These are phyloP conservation scores for Aproaerema taeniolella DNA, from an alignment of 2,888 invertebrate species.

Conservation along the genomic window DNA sequence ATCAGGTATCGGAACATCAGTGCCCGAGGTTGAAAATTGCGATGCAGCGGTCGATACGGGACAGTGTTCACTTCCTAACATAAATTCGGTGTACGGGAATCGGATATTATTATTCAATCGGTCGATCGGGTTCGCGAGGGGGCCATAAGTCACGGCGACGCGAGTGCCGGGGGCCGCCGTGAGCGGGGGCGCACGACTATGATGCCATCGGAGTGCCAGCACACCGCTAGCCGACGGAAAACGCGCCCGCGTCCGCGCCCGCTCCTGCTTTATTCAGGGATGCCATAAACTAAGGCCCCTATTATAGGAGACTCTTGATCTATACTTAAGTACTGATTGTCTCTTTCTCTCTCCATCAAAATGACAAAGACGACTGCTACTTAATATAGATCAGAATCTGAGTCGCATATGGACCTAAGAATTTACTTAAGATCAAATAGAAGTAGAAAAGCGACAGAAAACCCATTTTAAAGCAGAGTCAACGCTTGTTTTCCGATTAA, in stretches of 20 bases:
- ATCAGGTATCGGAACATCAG: constrained; percentile 55
- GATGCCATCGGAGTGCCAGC: constrained; percentile 62
- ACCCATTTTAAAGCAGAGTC: too few relatives aligned
- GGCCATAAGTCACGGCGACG: constrained; percentile 74
- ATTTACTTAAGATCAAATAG: too few relatives aligned
- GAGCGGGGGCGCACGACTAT: constrained; percentile 72
- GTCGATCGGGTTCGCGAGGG: constrained; percentile 71
- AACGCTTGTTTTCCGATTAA: too few relatives aligned
- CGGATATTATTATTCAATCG: constrained; percentile 77
- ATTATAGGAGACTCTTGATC: too few relatives aligned
- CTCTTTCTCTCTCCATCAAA: too few relatives aligned
- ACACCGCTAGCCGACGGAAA: constrained; percentile 51
- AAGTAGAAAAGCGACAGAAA: too few relatives aligned
- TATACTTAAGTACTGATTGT: too few relatives aligned
- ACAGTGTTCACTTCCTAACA: constrained; percentile 73
- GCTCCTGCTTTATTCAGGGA: background rate
- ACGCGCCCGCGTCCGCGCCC: constrained; percentile 8
- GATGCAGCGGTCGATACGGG: constrained; percentile 64
- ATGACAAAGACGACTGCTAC: too few relatives aligned
- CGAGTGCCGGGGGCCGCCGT: constrained; percentile 73
- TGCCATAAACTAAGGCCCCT: too few relatives aligned
- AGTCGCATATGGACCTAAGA: too few relatives aligned
- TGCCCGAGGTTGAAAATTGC: constrained; percentile 55
- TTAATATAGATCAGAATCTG: too few relatives aligned
- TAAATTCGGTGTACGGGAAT: constrained; percentile 74